Evolutionary conservation across 30 jellyfish, hydroid and myxozoan species (phyloP).

Genomic region (Pseudorhiza aurosa): DNA sequence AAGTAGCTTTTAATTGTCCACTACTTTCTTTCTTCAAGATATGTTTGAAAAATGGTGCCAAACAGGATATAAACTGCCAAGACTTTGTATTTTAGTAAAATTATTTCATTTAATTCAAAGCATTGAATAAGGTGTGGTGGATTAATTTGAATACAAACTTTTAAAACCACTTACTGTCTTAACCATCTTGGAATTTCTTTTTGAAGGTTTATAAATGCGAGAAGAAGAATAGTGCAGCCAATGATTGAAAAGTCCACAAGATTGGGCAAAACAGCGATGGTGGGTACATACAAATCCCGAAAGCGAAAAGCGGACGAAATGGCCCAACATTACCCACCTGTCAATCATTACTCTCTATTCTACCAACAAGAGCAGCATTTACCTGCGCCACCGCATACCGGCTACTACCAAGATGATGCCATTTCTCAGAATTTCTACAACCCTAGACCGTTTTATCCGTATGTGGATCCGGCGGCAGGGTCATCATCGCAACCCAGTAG

Average conservation of each 20-base stretch:
- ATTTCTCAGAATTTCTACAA: slow-evolving; percentile 12
- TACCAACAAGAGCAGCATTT: slow-evolving; percentile 64
- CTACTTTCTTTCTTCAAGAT: too few species aligned
- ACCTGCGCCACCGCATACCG: slow-evolving; percentile 22
- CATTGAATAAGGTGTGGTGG: too few species aligned
- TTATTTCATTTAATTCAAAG: too few species aligned
- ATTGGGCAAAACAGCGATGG: slow-evolving; percentile 94
- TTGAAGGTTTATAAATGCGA: slow-evolving; percentile 93
- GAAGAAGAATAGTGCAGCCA: slow-evolving; percentile 97
- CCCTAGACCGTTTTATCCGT: slow-evolving; percentile 33
- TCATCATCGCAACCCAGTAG: slow-evolving; percentile 15
- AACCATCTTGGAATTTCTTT: too few species aligned
- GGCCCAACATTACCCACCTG: slow-evolving; percentile 16
- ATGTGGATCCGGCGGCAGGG: slow-evolving; percentile 35
- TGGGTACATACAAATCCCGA: slow-evolving; percentile 49
- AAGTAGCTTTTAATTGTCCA: too few species aligned
- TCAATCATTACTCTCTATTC: slow-evolving; percentile 26
- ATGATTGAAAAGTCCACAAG: slow-evolving; percentile 95
- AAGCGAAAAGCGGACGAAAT: slow-evolving; percentile 65
- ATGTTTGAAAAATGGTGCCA: too few species aligned
- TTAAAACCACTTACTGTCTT: too few species aligned
- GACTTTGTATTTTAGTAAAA: too few species aligned
- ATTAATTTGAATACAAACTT: too few species aligned
- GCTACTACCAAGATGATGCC: slow-evolving; percentile 40
- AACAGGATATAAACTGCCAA: too few species aligned